phyloP scores from a whole-genome alignment of 2,888 invertebrate genomes.

The Nowickia ferox region DNA sequence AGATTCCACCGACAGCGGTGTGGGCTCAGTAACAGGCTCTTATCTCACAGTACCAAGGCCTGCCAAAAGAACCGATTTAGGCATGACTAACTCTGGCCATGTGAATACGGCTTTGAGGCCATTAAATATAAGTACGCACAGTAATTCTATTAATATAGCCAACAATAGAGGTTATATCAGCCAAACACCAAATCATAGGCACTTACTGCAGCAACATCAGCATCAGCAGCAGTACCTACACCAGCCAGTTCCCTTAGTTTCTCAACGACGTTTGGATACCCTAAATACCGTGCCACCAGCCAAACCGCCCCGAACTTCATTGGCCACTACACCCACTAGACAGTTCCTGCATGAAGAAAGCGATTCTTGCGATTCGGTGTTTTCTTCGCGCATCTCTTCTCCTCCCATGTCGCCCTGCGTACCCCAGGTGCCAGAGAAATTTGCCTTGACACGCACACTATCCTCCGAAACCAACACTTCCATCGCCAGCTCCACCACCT shows the following conservation, averaged over 20 bases:
- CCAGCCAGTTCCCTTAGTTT: slow-evolving; percentile 65
- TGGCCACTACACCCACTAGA: slow-evolving; percentile 76
- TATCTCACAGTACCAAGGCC: slow-evolving; percentile 71
- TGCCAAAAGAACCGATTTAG: slow-evolving; percentile 74
- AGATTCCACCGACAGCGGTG: slow-evolving; percentile 79
- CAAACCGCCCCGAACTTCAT: slow-evolving; percentile 82
- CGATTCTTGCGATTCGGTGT: slow-evolving; percentile 92
- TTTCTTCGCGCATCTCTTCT: slow-evolving; percentile 92
- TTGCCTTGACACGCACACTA: slow-evolving; percentile 87
- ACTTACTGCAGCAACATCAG: slow-evolving; percentile 46
- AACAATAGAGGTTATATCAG: slow-evolving; percentile 78
- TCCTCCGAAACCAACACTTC: slow-evolving; percentile 90
- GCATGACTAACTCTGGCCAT: slow-evolving; percentile 16
- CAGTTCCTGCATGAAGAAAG: slow-evolving; percentile 80
- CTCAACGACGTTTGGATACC: slow-evolving; percentile 77
- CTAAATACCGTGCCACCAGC: slow-evolving; percentile 78
- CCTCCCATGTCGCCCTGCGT: slow-evolving; percentile 87
- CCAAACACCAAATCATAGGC: slow-evolving; percentile 73
- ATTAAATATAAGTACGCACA: slow-evolving; percentile 75
- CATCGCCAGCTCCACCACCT: slow-evolving; percentile 87
- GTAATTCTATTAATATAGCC: slow-evolving; percentile 78
- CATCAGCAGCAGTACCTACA: slow-evolving; percentile 55
- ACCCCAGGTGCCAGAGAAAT: slow-evolving; percentile 84
- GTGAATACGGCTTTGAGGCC: slow-evolving; percentile 72
- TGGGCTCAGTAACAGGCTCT: slow-evolving; percentile 74